These are phyloP conservation scores for Tragulus kanchil DNA, from an alignment of 2,113 vertebrate genomes.

Conservation along the genomic window DNA sequence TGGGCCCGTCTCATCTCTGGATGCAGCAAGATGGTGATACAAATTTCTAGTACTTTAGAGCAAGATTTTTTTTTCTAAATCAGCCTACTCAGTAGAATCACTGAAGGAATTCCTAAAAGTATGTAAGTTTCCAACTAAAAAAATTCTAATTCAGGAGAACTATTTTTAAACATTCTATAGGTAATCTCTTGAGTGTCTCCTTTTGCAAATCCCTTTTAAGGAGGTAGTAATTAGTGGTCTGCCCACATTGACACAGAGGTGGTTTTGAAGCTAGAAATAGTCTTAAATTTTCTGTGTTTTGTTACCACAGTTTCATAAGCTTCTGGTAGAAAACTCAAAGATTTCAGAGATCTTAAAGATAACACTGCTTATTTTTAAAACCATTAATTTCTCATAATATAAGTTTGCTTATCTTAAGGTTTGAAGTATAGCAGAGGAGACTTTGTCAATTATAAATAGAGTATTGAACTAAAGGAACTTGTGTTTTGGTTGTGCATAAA, in stretches of 20 bases:
- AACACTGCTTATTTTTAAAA: conserved; percentile 16
- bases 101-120: conserved; percentile 45
- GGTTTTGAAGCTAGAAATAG: conserved; percentile 32
- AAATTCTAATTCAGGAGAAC: neutral
- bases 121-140: neutral
- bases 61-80: neutral
- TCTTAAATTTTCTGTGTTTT: neutral
- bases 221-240: conserved; percentile 30
- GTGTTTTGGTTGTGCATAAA: neutral
- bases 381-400: conserved; percentile 3
- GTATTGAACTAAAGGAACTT: conserved; percentile 1
- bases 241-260: neutral
- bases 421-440: neutral
- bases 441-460: conserved; percentile 8
- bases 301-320: neutral
- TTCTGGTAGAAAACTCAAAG: conserved; percentile 22
- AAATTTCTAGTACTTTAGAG: conserved; percentile 46
- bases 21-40: neutral
- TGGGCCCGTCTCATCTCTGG: neutral
- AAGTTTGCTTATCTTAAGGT: neutral
- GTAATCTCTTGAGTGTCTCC: neutral
- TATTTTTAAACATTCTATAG: neutral
- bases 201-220: conserved; percentile 33
- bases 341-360: conserved; percentile 30
- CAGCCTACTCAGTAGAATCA: neutral